Evolutionary conservation across 2,888 invertebrate genomes (phyloP).

Genomic region (Plagiodera versicolora): DNA sequence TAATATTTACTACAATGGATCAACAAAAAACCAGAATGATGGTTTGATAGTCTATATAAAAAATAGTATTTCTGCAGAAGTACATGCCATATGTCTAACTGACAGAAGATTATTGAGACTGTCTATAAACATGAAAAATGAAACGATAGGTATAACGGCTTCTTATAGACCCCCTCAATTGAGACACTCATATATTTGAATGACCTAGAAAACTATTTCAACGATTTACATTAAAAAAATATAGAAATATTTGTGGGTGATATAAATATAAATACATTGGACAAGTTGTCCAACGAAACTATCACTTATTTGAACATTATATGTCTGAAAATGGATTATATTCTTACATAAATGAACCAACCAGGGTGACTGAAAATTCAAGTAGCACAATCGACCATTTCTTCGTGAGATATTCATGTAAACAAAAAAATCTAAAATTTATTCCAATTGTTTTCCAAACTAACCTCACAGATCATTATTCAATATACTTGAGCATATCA

Average conservation of each 20-base stretch:
- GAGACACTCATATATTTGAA: not conserved
- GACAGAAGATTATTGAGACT: constrained; percentile 4
- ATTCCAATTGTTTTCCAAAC: not conserved
- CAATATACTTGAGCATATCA: not conserved
- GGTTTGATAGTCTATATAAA: too few species aligned
- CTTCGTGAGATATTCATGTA: not conserved
- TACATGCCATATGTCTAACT: not conserved
- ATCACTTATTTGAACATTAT: not conserved
- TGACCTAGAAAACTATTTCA: not conserved
- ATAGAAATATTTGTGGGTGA: not conserved
- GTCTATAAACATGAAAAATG: not conserved
- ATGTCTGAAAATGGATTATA: not conserved
- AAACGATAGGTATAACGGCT: not conserved
- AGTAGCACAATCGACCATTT: not conserved
- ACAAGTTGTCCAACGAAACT: not conserved
- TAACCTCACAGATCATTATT: not conserved
- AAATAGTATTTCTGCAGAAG: too few species aligned
- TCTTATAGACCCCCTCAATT: not conserved
- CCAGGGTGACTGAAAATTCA: not conserved
- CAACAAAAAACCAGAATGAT: too few species aligned
- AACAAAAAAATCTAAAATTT: not conserved
- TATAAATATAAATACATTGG: not conserved
- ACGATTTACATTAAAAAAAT: not conserved
- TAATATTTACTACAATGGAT: too few species aligned
- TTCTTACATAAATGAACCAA: not conserved